Percentiles rank a stretch among this genome's conserved stretches.
These are phyloP conservation scores for Lepilemur septentrionalis DNA, from an alignment of 2,797 vertebrate species.

Conservation along the genomic window DNA sequence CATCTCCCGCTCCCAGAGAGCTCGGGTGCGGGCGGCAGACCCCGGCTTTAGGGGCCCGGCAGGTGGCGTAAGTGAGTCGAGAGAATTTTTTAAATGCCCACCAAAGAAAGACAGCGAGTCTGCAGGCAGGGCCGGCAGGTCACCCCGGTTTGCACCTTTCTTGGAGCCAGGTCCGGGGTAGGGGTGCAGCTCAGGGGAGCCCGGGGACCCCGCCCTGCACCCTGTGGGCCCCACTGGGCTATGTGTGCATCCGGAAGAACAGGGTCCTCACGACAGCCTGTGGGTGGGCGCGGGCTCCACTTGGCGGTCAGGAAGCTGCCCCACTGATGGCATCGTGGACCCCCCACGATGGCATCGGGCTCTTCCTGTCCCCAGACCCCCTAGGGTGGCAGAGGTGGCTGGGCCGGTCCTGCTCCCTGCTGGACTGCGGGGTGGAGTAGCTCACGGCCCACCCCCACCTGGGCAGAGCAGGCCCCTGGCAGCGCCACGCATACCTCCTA, in stretches of 20 bases:
- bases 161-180: neutral
- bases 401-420: neutral
- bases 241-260: accelerated
- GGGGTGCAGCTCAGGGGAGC: neutral
- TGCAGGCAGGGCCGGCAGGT: accelerated
- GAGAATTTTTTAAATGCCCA: too few species aligned
- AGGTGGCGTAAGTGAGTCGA: too few species aligned
- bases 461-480: neutral
- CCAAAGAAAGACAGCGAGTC: neutral
- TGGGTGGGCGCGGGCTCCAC: neutral
- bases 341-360: accelerated
- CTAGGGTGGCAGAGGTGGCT: neutral
- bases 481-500: accelerated
- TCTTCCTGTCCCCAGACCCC: neutral
- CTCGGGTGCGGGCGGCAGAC: neutral
- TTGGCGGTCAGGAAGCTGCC: neutral
- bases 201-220: neutral
- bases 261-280: too few species aligned
- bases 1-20: accelerated
- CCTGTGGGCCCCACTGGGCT: too few species aligned
- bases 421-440: neutral
- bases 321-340: neutral
- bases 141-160: neutral
- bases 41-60: neutral
- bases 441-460: neutral